Evolutionary conservation across 2,888 invertebrate genomes (phyloP).

Genomic region (Ceriagrion tenellum): DNA sequence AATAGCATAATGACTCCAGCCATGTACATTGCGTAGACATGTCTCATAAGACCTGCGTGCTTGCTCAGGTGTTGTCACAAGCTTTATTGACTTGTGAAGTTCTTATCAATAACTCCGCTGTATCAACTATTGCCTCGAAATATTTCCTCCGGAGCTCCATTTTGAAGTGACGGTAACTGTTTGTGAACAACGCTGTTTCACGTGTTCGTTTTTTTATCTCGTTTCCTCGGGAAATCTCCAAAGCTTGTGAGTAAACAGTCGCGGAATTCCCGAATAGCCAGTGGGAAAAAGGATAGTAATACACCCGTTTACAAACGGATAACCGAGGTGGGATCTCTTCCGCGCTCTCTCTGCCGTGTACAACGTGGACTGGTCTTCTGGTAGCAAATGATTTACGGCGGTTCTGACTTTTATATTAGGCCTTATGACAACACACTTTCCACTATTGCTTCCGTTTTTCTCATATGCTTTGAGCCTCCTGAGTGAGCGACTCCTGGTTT

Average conservation of each 20-base stretch:
- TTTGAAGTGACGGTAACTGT: neutral
- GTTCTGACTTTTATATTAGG: neutral
- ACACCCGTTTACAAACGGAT: neutral
- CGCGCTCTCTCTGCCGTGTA: neutral
- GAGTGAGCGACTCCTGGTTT: neutral
- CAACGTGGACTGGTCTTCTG: neutral
- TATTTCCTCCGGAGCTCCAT: neutral
- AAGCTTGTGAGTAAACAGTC: conserved; percentile 44
- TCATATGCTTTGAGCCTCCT: neutral
- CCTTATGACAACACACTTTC: neutral
- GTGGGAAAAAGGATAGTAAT: neutral
- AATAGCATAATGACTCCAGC: neutral
- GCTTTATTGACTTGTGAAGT: neutral
- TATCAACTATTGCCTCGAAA: conserved; percentile 31
- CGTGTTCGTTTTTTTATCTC: conserved; percentile 40
- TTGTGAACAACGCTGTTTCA: conserved; percentile 37
- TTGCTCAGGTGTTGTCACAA: conserved; percentile 53
- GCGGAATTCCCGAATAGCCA: conserved; percentile 42
- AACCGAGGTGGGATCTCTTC: neutral
- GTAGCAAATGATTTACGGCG: neutral
- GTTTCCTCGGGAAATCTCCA: conserved; percentile 10
- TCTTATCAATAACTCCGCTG: conserved; percentile 36
- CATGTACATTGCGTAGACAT: neutral
- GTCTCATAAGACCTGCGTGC: neutral
- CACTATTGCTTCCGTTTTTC: neutral